Evolutionary conservation across 2,888 invertebrate genomes (phyloP).

Genomic region (Chrysina gloriosa): DNA sequence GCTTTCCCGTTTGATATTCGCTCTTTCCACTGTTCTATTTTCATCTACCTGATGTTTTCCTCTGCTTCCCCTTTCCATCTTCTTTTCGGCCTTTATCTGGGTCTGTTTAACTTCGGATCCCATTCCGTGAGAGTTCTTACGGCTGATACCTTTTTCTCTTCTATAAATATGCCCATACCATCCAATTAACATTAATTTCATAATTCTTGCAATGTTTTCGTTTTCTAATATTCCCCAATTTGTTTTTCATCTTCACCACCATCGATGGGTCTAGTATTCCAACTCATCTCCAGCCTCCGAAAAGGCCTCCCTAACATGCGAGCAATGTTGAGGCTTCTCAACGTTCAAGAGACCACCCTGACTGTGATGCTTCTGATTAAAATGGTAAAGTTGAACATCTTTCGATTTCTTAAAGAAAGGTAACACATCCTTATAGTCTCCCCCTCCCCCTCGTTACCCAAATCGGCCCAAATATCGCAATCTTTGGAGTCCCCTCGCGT

Average conservation of each 20-base stretch:
- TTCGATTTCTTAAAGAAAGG: constrained; percentile 85
- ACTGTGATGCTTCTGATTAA: constrained; percentile 69
- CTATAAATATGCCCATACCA: too few relatives aligned
- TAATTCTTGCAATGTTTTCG: too few relatives aligned
- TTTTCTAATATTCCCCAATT: too few relatives aligned
- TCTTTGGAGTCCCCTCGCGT: constrained; percentile 78
- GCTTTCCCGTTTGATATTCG: too few relatives aligned
- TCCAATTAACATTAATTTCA: too few relatives aligned
- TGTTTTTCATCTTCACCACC: constrained; percentile 75
- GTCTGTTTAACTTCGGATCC: too few relatives aligned
- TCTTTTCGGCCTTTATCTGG: too few relatives aligned
- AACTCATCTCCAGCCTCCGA: constrained; percentile 72
- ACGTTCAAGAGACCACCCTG: constrained; percentile 71
- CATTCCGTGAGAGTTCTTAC: too few relatives aligned
- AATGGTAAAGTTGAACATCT: constrained; percentile 72
- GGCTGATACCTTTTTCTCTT: too few relatives aligned
- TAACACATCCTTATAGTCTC: constrained; percentile 78
- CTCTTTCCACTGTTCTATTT: too few relatives aligned
- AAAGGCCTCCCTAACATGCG: constrained; percentile 61
- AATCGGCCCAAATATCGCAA: constrained; percentile 79
- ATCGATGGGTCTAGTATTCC: constrained; percentile 69
- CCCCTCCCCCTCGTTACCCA: constrained; percentile 80
- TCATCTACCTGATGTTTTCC: too few relatives aligned
- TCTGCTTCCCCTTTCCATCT: too few relatives aligned
- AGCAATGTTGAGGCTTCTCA: constrained; percentile 56